A percentile compares a stretch with the other conserved stretches of the same genome.
These are phyloP conservation scores for Listronotus oregonensis DNA, from an alignment of 1,140 invertebrate species.

Conservation along the genomic window DNA sequence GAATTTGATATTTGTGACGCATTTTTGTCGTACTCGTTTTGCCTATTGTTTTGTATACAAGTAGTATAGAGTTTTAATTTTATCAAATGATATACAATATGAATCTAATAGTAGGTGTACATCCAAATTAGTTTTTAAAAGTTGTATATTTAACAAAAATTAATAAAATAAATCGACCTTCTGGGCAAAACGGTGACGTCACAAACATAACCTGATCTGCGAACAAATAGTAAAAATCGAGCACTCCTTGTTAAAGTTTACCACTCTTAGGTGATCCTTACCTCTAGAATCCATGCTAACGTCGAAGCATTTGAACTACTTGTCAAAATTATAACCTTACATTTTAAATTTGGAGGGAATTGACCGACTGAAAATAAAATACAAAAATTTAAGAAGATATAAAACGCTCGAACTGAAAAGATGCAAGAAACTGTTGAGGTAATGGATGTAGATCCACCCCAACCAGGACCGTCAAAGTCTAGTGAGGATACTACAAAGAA, in stretches of 20 bases:
- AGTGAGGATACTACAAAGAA: slow-evolving; percentile 33
- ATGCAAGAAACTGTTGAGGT: slow-evolving; percentile 36
- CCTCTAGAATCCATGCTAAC: neutral
- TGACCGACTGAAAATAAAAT: neutral
- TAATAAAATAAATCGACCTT: neutral
- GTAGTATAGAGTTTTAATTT: too few relatives aligned
- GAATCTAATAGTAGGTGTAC: too few relatives aligned
- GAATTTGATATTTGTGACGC: too few relatives aligned
- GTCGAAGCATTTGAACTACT: neutral
- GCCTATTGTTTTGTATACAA: too few relatives aligned
- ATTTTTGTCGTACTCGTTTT: too few relatives aligned
- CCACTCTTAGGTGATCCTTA: too few relatives aligned
- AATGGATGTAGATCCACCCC: slow-evolving; percentile 31
- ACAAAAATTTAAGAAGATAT: slow-evolving; percentile 6
- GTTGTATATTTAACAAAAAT: too few relatives aligned
- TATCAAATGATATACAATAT: too few relatives aligned
- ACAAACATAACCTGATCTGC: too few relatives aligned
- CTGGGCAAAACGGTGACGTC: neutral
- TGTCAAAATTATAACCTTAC: slow-evolving; percentile 10
- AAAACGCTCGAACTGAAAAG: neutral
- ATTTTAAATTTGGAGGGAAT: slow-evolving; percentile 24
- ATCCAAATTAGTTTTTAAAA: too few relatives aligned
- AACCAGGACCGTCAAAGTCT: slow-evolving; percentile 36
- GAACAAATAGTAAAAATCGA: too few relatives aligned
- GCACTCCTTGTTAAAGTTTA: too few relatives aligned